Percentiles rank a stretch among this genome's conserved stretches.
These are phyloP conservation scores for Lethocerus indicus DNA, from an alignment of 1,140 invertebrate genomes.

Conservation along the genomic window DNA sequence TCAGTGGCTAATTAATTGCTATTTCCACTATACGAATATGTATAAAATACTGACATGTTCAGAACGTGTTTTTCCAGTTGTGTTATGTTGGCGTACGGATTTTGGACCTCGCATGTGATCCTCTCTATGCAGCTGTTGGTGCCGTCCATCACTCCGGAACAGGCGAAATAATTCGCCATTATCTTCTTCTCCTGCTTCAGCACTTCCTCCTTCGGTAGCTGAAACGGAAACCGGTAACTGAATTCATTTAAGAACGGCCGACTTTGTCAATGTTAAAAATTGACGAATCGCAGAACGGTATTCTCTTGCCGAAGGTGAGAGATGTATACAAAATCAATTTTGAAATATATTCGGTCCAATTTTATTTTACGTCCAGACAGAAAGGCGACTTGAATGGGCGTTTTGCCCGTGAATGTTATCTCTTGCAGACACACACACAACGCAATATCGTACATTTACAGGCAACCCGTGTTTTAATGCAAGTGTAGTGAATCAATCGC, in stretches of 20 bases:
- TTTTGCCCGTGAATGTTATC: background rate
- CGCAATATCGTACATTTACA: background rate
- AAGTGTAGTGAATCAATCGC: background rate
- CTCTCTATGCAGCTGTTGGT: constrained; percentile 9
- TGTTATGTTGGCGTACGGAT: constrained; percentile 6
- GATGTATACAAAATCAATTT: background rate
- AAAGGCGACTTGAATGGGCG: background rate
- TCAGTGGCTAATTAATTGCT: no score
- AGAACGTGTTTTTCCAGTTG: constrained; percentile 7
- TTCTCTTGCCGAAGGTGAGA: background rate
- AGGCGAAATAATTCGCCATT: constrained; percentile 8
- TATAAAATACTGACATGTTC: constrained; percentile 9
- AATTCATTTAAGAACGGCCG: no score
- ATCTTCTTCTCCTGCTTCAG: constrained; percentile 9
- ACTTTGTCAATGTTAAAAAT: background rate
- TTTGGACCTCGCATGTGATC: constrained; percentile 9
- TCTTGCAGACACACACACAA: background rate
- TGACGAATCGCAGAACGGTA: no score
- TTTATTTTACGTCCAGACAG: background rate
- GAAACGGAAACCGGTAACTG: background rate
- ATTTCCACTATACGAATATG: background rate
- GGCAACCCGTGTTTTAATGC: background rate
- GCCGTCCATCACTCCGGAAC: background rate
- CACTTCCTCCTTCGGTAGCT: constrained; percentile 9
- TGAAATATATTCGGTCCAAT: background rate